Conservation (phyloP, 2,888 invertebrate genomes). For the Eumacrocentrus americanus region DNA sequence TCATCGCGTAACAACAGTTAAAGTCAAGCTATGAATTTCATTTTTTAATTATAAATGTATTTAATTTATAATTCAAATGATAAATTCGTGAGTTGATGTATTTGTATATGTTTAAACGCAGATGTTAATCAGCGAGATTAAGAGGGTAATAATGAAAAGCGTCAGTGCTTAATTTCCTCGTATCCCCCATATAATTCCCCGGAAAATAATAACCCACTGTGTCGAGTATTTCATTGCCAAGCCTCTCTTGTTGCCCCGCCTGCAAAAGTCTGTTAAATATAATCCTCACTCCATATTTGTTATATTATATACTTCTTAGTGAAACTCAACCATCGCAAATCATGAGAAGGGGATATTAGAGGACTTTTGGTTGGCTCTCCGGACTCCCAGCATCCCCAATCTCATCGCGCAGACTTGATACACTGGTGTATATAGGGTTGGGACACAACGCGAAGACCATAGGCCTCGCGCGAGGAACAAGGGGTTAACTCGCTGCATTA, state of each 20-base stretch:
- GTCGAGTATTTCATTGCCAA: constrained; percentile 22
- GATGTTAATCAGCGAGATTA: constrained; percentile 45
- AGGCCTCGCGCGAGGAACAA: constrained; percentile 54
- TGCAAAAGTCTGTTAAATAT: constrained; percentile 52
- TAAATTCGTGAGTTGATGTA: neutral
- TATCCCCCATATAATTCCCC: constrained; percentile 49
- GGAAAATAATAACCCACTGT: constrained; percentile 46
- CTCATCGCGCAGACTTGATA: constrained; percentile 36
- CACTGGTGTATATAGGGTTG: constrained; percentile 4
- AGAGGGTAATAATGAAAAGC: constrained; percentile 61
- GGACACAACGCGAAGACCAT: constrained; percentile 28
- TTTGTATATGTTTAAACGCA: neutral
- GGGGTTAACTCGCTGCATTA: constrained; percentile 61
- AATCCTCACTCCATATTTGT: constrained; percentile 56
- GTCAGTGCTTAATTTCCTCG: constrained; percentile 52
- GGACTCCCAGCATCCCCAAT: constrained; percentile 39
- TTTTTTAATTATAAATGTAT: neutral
- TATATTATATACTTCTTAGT: constrained; percentile 57
- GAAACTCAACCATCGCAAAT: neutral
- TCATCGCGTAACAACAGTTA: neutral
- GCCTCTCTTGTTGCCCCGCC: constrained; percentile 35
- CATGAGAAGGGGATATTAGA: neutral
- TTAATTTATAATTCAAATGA: neutral
- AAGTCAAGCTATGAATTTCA: neutral
- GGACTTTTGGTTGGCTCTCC: constrained; percentile 27